Percentiles rank a stretch among this genome's conserved stretches.
These are phyloP conservation scores for Sula dactylatra DNA, from an alignment of 2,113 vertebrate species.

Conservation along the genomic window DNA sequence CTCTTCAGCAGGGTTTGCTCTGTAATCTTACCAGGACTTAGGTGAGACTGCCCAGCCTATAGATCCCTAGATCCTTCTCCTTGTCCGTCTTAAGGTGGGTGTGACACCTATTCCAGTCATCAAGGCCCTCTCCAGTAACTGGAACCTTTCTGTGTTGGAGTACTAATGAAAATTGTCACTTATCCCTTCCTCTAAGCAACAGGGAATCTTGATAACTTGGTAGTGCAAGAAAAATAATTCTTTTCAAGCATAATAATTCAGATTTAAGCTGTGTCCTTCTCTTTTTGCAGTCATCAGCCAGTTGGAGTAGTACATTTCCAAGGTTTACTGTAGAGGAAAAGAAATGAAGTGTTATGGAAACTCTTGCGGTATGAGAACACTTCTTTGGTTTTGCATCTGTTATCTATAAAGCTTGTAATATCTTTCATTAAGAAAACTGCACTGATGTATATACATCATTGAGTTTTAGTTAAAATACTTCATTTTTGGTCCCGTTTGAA, in stretches of 20 bases:
- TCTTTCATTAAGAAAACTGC: neutral
- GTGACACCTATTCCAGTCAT: neutral
- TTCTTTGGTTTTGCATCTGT: neutral
- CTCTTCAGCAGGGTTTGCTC: neutral
- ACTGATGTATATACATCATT: no score
- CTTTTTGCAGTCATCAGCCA: conserved; percentile 14
- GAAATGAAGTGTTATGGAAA: neutral
- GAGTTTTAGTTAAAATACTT: neutral
- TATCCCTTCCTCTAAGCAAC: neutral
- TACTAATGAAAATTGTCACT: neutral
- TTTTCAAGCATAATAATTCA: neutral
- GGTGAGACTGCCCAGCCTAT: no score
- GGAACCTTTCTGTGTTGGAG: neutral
- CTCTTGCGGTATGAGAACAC: fast-evolving
- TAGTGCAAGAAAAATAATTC: neutral
- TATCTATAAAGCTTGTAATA: neutral
- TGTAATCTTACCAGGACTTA: neutral
- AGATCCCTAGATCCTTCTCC: neutral
- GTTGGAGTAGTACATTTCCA: neutral
- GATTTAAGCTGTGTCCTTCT: neutral
- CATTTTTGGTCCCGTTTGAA: neutral
- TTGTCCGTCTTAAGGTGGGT: neutral
- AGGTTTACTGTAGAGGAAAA: neutral
- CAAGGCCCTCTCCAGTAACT: neutral
- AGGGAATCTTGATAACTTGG: neutral